phyloP scores from a whole-genome alignment of 2,797 vertebrate genomes.

The Chaetodon trifasciatus region DNA sequence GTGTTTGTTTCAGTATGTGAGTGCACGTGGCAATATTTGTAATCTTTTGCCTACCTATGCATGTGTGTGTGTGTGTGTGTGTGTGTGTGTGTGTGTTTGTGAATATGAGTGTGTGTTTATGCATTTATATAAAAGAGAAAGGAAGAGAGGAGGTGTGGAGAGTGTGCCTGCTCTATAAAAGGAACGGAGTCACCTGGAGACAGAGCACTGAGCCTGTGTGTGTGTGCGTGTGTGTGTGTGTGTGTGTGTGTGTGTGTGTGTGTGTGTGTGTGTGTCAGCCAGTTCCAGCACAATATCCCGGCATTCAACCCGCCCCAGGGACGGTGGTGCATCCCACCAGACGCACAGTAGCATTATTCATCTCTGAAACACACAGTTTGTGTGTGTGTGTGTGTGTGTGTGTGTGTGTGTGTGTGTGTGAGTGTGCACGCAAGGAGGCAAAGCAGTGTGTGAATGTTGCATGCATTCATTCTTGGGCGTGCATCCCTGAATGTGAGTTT shows the following conservation, averaged over 20 bases:
- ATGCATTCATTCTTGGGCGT: conserved; percentile 27
- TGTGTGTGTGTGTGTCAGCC: conserved; percentile 54
- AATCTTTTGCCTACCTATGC: conserved; percentile 35
- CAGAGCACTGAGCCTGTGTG: conserved; percentile 43
- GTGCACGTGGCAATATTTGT: conserved; percentile 37
- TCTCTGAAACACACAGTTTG: conserved; percentile 68
- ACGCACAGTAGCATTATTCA: conserved; percentile 83
- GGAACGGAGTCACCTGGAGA: conserved; percentile 77
- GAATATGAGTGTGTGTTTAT: conserved; percentile 36
- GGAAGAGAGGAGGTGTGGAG: conserved; percentile 42
- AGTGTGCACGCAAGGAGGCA: conserved; percentile 14
- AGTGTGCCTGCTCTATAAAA: conserved; percentile 65
- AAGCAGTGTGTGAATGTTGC: conserved; percentile 31
- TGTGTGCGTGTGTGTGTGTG: conserved; percentile 24
- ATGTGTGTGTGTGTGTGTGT: conserved; percentile 15
- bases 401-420: conserved; percentile 25
- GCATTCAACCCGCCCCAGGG: conserved; percentile 75
- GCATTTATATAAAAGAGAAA: conserved; percentile 60
- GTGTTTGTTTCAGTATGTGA: conserved; percentile 42
- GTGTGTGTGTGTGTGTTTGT: conserved; percentile 33
- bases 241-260: conserved; percentile 23
- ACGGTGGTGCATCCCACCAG: conserved; percentile 75
- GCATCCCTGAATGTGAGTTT: conserved; percentile 31
- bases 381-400: conserved; percentile 23
- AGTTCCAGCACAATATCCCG: conserved; percentile 70